Evolutionary conservation across 92 coral and sea anemone genomes (phyloP).

Genomic region (Epizoanthus illoricatus): DNA sequence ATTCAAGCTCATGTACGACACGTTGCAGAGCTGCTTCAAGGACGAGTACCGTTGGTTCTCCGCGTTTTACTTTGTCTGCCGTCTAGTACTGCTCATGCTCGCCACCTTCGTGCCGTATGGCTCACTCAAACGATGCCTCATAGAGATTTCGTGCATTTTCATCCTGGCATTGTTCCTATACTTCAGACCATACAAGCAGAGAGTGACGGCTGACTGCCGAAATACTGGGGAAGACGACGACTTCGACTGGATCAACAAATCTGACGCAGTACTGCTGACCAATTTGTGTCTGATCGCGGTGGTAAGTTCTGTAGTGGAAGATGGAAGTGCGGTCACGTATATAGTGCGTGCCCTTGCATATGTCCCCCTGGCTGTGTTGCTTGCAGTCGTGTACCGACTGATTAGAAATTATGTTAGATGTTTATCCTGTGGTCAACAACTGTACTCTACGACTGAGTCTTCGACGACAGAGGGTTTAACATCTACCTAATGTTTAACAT

Average conservation of each 20-base stretch:
- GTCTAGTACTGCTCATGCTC: constrained; percentile 10
- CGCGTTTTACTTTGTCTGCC: constrained; percentile 49
- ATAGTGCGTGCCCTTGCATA: constrained; percentile 56
- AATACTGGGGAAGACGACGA: constrained; percentile 19
- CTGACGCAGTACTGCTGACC: constrained; percentile 77
- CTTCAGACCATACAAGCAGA: constrained; percentile 40
- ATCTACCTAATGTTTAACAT: no score
- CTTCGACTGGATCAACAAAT: constrained; percentile 73
- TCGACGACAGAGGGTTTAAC: no score
- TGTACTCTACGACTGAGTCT: no score
- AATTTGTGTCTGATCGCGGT: constrained; percentile 71
- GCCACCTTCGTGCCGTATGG: constrained; percentile 20
- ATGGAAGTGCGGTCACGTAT: constrained; percentile 3
- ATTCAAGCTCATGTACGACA: constrained; percentile 42
- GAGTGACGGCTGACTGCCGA: not conserved
- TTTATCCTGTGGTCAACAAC: no score
- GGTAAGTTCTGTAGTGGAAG: constrained; percentile 57
- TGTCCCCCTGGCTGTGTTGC: constrained; percentile 64
- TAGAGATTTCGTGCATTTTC: constrained; percentile 18
- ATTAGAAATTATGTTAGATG: not conserved
- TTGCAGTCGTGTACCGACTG: constrained; percentile 22
- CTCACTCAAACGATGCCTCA: not conserved
- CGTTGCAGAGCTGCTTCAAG: constrained; percentile 56
- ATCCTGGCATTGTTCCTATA: constrained; percentile 32
- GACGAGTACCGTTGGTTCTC: constrained; percentile 54